These are phyloP conservation scores for Sebastes goodei DNA, from an alignment of 2,797 vertebrate genomes.

Conservation along the genomic window DNA sequence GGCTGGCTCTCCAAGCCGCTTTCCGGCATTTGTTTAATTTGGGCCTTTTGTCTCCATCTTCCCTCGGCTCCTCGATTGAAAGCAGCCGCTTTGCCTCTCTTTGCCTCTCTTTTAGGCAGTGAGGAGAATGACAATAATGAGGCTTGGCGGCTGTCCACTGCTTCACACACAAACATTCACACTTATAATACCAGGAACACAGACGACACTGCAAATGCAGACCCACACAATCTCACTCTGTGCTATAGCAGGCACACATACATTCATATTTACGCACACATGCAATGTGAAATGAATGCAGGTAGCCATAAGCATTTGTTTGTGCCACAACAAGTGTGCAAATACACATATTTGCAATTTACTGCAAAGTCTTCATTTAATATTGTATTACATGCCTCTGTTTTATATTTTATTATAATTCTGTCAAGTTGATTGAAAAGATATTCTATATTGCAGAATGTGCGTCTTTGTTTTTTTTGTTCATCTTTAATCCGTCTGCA, in stretches of 20 bases:
- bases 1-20: slow-evolving; percentile 81
- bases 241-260: slow-evolving; percentile 46
- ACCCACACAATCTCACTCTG: slow-evolving; percentile 36
- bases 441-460: slow-evolving; percentile 67
- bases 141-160: slow-evolving; percentile 82
- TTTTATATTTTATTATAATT: slow-evolving; percentile 77
- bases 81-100: slow-evolving; percentile 77
- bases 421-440: slow-evolving; percentile 65
- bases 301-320: slow-evolving; percentile 79
- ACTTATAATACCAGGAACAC: slow-evolving; percentile 68
- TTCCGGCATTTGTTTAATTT: slow-evolving; percentile 84
- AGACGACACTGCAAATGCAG: slow-evolving; percentile 50
- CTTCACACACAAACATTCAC: slow-evolving; percentile 75
- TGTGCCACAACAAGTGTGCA: slow-evolving; percentile 61
- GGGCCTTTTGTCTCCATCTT: slow-evolving; percentile 78
- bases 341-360: slow-evolving; percentile 69
- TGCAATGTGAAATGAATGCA: slow-evolving; percentile 73
- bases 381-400: slow-evolving; percentile 64
- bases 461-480: slow-evolving; percentile 77
- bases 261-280: slow-evolving; percentile 36
- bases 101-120: slow-evolving; percentile 79
- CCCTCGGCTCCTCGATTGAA: slow-evolving; percentile 77
- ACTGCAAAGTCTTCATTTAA: slow-evolving; percentile 63
- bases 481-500: slow-evolving; percentile 77
- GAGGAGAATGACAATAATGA: slow-evolving; percentile 88